A percentile compares a stretch with the other conserved stretches of the same genome.
These are phyloP conservation scores for Pheosia tremula DNA, from an alignment of 2,888 invertebrate species.

Conservation along the genomic window DNA sequence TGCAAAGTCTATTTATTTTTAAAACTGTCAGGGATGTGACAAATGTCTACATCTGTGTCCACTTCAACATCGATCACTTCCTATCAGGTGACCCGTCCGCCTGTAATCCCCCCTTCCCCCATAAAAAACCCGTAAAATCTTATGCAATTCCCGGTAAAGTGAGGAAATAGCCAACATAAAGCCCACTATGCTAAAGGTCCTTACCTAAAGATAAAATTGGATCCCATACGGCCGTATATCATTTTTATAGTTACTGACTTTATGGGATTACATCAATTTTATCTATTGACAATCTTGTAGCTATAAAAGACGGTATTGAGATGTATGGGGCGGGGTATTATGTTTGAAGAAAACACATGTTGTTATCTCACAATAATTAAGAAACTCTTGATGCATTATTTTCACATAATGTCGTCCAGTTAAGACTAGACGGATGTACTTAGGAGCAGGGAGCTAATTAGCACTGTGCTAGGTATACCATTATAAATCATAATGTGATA, in stretches of 20 bases:
- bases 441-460: too few relatives aligned
- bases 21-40: too few relatives aligned
- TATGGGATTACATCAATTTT: constrained; percentile 10
- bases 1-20: too few relatives aligned
- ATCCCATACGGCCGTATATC: constrained; percentile 3
- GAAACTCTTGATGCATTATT: too few relatives aligned
- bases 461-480: too few relatives aligned
- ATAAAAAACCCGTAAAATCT: constrained; percentile 1
- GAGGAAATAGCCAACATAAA: constrained; percentile 3
- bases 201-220: constrained; percentile 10
- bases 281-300: constrained; percentile 7
- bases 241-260: constrained; percentile 7
- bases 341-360: neutral
- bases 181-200: constrained; percentile 4
- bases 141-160: constrained; percentile 4
- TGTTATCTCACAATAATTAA: too few relatives aligned
- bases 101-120: neutral
- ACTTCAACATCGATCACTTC: neutral
- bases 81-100: neutral
- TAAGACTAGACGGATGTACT: too few relatives aligned
- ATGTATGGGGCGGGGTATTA: neutral
- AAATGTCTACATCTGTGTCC: neutral
- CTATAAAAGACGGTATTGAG: neutral
- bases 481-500: too few relatives aligned
- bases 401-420: too few relatives aligned